A percentile compares a stretch with the other conserved stretches of the same genome.
These are phyloP conservation scores for Saccopteryx leptura DNA, from an alignment of 2,113 vertebrate genomes.

Conservation along the genomic window DNA sequence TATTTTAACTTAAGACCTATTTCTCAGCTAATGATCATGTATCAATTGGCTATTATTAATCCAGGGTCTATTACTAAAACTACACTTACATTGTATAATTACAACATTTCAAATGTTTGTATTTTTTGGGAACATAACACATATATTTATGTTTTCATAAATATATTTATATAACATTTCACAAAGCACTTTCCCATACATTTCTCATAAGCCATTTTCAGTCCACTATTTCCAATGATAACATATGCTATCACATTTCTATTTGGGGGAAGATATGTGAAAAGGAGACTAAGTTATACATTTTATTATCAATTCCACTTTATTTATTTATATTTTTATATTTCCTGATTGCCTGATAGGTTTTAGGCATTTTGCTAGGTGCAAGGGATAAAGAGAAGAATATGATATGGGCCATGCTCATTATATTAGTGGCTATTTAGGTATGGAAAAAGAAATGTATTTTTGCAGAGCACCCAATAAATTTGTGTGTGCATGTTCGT, in stretches of 20 bases:
- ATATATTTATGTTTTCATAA: background rate
- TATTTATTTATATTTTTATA: background rate
- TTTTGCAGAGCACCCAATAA: background rate
- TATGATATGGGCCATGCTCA: background rate
- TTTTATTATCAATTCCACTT: constrained; percentile 6
- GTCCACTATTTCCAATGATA: background rate
- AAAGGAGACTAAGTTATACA: constrained; percentile 7
- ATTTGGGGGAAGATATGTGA: background rate
- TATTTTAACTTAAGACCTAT: constrained; percentile 50
- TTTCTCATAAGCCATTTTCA: background rate
- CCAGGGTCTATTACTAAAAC: constrained; percentile 6
- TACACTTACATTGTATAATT: background rate
- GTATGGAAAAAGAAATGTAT: background rate
- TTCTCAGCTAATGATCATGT: constrained; percentile 5
- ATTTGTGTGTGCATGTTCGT: background rate
- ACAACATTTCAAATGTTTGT: background rate
- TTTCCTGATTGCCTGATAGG: background rate
- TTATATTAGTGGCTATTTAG: background rate
- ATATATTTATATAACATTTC: constrained; percentile 38
- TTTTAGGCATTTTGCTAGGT: background rate
- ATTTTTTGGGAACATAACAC: background rate
- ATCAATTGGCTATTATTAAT: constrained; percentile 17
- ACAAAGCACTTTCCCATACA: background rate
- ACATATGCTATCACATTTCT: background rate
- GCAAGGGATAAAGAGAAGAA: background rate